Conservation (phyloP, 2,113 vertebrate species). For the Semnornis frantzii region DNA sequence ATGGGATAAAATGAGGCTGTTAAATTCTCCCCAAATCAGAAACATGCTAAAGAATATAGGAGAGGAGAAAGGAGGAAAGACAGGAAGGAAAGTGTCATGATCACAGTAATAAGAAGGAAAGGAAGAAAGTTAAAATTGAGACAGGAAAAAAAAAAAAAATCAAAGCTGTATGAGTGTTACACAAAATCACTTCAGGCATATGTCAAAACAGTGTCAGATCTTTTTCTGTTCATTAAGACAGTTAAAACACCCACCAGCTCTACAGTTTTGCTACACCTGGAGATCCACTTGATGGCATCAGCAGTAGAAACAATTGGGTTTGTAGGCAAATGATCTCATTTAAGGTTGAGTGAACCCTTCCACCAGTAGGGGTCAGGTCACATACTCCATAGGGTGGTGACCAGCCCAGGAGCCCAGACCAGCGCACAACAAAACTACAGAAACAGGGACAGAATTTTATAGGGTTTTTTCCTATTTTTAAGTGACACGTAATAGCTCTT, state of each 20-base stretch:
- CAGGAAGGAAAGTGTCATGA: rapidly evolving
- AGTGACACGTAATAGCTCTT: not conserved
- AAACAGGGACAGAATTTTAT: not conserved
- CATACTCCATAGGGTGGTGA: not conserved
- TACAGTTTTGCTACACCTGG: not conserved
- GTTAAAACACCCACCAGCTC: conserved; percentile 54
- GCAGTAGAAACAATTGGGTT: not conserved
- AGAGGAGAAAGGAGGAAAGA: not conserved
- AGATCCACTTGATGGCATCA: not conserved
- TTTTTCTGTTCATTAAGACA: conserved; percentile 48
- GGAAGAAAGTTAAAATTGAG: not conserved
- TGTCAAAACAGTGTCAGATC: conserved; percentile 57
- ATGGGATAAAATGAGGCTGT: rapidly evolving
- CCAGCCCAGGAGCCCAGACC: not conserved
- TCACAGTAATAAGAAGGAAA: not conserved
- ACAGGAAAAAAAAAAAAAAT: not conserved
- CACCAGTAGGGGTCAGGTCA: conserved; percentile 7
- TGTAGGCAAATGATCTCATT: not conserved
- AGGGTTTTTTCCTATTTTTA: not conserved
- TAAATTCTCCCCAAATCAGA: not conserved
- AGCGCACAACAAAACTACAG: not conserved
- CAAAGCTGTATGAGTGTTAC: not conserved
- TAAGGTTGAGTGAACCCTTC: not conserved
- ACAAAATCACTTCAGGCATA: conserved; percentile 16
- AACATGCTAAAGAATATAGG: not conserved